Base-by-base conservation (phyloP, 2,113 vertebrate genomes). In the Epinephelus lanceolatus region DNA sequence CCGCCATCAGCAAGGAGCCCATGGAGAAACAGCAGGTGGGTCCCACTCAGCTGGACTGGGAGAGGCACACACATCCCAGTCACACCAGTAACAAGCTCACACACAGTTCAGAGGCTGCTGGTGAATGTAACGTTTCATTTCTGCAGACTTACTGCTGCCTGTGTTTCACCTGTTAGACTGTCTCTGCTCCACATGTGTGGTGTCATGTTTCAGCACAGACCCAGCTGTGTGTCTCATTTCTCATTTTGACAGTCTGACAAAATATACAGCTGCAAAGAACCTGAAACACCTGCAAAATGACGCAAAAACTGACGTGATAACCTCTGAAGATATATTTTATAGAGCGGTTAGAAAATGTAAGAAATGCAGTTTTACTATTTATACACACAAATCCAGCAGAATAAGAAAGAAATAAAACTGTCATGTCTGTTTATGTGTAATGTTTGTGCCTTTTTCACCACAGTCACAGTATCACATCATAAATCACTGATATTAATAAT, bases 21-120 rank as follows among this genome's bases (percentile, higher is more conserved):
- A 52, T 93, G 87, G 97, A 98, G 87, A 99, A 97, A 87, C 97
- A 96, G 96, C 97, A 98, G 97, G 92, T 95, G 85, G 15, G 90
- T 72, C 60, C 53, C 6, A 18, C 7, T 4, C 9, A 45, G 0
- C 51, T 3, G 14, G 0, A 6, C 37, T 1, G 53, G 45, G 27
- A 23, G 17, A 66, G 63, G 21, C 53, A 3, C 47, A 9, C 5
- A 21, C 2, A 17, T n/a, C 4, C 42, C 17, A 14, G 49, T n/a
- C 1, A 15, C 27, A 62, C 18, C 59, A 33, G 57, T 10, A 15
- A 11, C 4, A 19, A 19, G 9, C 5, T 45, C 2, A 9, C 42
- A 45, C 42, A 45, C 42, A 45, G 9, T 42, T 42, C 1, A 42
- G 23, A 52, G 45, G 56, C 37, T 25, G 55, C 55, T 27, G 27